Percentiles rank a stretch among this genome's conserved stretches.
Evolutionary conservation across 1,140 invertebrate species (phyloP).

Genomic region (Leucophenga varia): DNA sequence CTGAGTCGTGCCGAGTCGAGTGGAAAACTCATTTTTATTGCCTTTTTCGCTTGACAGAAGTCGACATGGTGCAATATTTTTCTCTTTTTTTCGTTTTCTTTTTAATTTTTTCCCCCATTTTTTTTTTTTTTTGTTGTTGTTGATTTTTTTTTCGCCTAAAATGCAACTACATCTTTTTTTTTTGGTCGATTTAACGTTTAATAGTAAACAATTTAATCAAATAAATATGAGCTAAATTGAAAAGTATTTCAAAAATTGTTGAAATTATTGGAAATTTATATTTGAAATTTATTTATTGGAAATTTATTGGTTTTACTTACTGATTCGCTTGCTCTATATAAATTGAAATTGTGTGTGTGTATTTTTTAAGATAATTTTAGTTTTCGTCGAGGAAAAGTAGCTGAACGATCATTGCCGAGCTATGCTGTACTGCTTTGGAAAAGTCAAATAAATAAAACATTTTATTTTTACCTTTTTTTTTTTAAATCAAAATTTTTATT

Average conservation of each 20-base stretch:
- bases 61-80: too few relatives aligned
- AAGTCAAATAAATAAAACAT: background rate
- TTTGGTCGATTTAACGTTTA: too few relatives aligned
- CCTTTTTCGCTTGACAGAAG: constrained; percentile 35
- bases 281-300: too few relatives aligned
- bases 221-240: background rate
- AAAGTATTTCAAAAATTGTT: background rate
- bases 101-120: background rate
- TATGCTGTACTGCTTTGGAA: background rate
- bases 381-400: too few relatives aligned
- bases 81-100: constrained; percentile 15
- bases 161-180: too few relatives aligned
- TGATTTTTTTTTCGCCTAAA: background rate
- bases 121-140: too few relatives aligned
- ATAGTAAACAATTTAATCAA: background rate
- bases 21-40: background rate
- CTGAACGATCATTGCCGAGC: too few relatives aligned
- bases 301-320: too few relatives aligned
- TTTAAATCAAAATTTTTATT: constrained; percentile 38
- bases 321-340: too few relatives aligned
- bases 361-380: too few relatives aligned
- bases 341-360: too few relatives aligned
- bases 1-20: background rate
- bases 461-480: constrained; percentile 10
- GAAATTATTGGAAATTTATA: background rate